These are phyloP conservation scores for Dallia pectoralis DNA, from an alignment of 2,797 vertebrate genomes.

Conservation along the genomic window DNA sequence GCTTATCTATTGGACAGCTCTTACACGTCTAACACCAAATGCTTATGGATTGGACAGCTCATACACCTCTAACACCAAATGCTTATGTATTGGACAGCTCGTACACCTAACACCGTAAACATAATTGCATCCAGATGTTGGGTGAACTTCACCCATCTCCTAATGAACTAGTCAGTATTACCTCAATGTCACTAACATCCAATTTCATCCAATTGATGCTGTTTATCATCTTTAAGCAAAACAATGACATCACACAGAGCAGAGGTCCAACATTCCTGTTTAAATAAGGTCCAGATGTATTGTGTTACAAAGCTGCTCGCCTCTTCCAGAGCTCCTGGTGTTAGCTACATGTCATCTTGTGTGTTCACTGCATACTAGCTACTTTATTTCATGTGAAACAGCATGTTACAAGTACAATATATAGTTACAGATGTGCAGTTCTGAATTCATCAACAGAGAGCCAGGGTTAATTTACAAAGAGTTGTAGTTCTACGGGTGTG, in stretches of 20 bases:
- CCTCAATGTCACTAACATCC: background rate
- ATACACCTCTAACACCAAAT: no score
- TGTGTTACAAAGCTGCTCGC: background rate
- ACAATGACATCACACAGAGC: background rate
- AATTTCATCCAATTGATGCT: background rate
- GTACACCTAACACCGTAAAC: no score
- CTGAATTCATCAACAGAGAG: background rate
- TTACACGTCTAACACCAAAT: no score
- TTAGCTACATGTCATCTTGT: background rate
- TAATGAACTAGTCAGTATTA: background rate
- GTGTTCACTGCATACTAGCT: background rate
- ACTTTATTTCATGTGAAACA: background rate
- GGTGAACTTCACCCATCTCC: no score
- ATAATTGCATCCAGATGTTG: no score
- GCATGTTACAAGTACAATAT: background rate
- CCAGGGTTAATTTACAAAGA: background rate
- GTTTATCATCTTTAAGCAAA: background rate
- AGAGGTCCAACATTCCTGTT: background rate
- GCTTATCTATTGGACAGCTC: no score
- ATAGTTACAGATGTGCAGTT: background rate
- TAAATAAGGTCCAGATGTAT: background rate
- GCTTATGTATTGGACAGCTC: no score
- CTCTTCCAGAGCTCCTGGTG: background rate
- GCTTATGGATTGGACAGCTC: no score
- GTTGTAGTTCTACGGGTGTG: slow-evolving; percentile 5